Evolutionary conservation across 1,140 invertebrate genomes (phyloP), one percentile per base, ranked within the genome.

Genomic region (Caenorhabditis remanei): DNA sequence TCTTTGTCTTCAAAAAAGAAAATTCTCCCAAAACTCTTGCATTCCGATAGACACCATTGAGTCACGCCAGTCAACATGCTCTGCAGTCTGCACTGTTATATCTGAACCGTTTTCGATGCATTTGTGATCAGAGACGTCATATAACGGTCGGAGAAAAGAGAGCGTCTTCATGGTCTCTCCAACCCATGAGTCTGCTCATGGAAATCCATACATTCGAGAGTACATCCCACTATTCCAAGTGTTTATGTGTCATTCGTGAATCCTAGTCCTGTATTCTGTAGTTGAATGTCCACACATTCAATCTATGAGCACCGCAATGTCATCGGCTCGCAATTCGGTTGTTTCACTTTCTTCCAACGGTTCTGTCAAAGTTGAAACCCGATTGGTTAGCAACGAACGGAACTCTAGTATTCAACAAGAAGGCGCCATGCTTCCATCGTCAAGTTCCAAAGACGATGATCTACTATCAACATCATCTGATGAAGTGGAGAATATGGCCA

Each of bases 401-500:
- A 67, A 50, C 16, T 85, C 86, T 43, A 79, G 40, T 88, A 24
- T 65, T 32, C 87, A 56, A 79, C 89, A 43, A 50, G 90, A 90
- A 84, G 90, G 90, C 24, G 86, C 88, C 19, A 90, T 90, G 87
- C 84, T 90, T 19, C 89, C 89, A 4, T 90, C 90, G 3, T 87
- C 83, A 13, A 85, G 82, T 32, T 88, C 85, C 16, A 90, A 90
- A 53, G 90, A 90, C 53, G 90, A 90, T 46, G 89, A 90, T 65
- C 63, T 87, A 19, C 63, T 90, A 43, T 86, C 84, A 16, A 88
- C 90, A 11, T 88, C 86, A 16, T 84, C 67, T 6, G 90, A 90
- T 67, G 90, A 90, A 41, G 83, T 90, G 40, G 90, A 90, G 56
- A 88, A 61, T 48, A 88, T 90, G 43, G 90, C 90, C 2, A 89